A percentile compares a stretch with the other conserved stretches of the same genome.
Conservation (phyloP, 2,888 invertebrate species). For the Hirtodrosophila confusa region DNA sequence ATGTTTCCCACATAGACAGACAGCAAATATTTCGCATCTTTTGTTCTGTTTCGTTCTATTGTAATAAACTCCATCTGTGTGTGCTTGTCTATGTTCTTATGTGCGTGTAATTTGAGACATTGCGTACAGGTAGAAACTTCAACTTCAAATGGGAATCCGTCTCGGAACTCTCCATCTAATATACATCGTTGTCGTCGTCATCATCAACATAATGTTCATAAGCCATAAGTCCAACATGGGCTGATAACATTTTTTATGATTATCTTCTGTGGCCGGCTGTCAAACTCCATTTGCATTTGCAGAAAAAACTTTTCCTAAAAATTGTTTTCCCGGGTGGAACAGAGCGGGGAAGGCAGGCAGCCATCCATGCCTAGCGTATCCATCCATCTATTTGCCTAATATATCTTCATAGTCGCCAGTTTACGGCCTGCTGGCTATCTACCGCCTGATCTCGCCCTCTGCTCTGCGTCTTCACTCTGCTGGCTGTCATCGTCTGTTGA, state of each 20-base stretch:
- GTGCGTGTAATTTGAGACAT: constrained; percentile 70
- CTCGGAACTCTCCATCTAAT: constrained; percentile 54
- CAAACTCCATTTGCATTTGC: constrained; percentile 80
- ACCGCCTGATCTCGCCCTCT: constrained; percentile 46
- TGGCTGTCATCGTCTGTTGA: constrained; percentile 73
- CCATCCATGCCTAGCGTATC: constrained; percentile 45
- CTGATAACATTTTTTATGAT: constrained; percentile 67
- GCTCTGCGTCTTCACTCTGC: constrained; percentile 23
- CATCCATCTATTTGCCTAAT: constrained; percentile 80
- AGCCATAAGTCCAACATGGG: constrained; percentile 16
- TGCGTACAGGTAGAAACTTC: constrained; percentile 54
- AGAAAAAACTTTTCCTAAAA: constrained; percentile 53
- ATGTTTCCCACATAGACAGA: constrained; percentile 39
- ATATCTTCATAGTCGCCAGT: constrained; percentile 79
- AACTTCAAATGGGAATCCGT: constrained; percentile 9
- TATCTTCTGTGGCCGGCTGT: constrained; percentile 59
- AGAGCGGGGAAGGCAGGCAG: constrained; percentile 13
- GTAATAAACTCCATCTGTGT: constrained; percentile 60
- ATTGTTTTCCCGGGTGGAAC: constrained; percentile 44
- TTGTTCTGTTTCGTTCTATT: constrained; percentile 63
- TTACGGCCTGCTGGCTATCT: constrained; percentile 66
- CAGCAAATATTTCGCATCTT: constrained; percentile 74
- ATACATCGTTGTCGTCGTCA: constrained; percentile 50
- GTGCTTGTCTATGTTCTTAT: constrained; percentile 31
- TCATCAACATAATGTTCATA: constrained; percentile 43